A percentile compares a stretch with the other conserved stretches of the same genome.
Conservation (phyloP, 2,113 vertebrate species). For the Diadophis punctatus region DNA sequence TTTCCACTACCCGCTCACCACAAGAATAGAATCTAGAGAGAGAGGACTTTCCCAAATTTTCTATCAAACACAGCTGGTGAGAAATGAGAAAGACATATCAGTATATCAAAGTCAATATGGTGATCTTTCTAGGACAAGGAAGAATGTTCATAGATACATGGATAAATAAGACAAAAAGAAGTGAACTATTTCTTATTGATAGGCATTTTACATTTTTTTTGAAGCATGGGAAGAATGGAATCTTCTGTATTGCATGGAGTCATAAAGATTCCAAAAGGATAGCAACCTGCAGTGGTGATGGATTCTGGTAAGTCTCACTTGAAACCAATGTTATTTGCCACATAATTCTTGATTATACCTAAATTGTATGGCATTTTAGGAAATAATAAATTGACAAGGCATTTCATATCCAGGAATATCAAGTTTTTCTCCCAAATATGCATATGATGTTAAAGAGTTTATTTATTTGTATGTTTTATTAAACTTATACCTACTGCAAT, state of each 20-base stretch:
- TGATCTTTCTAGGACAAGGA: neutral
- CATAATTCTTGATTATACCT: neutral
- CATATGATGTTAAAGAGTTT: neutral
- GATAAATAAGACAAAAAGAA: conserved; percentile 65
- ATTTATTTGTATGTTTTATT: neutral
- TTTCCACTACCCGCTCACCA: neutral
- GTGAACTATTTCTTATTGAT: conserved; percentile 78
- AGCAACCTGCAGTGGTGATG: conserved; percentile 92
- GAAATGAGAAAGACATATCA: neutral
- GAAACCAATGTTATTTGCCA: conserved; percentile 19
- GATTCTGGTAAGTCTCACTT: conserved; percentile 84
- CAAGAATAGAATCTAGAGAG: neutral
- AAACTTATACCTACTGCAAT: neutral
- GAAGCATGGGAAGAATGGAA: conserved; percentile 95
- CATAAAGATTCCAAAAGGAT: conserved; percentile 98
- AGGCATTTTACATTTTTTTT: conserved; percentile 77
- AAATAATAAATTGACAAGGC: neutral
- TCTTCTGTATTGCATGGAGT: conserved; percentile 98
- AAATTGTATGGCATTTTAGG: neutral
- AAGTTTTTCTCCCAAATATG: neutral
- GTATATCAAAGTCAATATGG: neutral
- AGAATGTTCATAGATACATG: neutral
- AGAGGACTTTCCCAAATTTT: neutral
- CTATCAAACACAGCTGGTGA: neutral
- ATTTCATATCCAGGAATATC: neutral